A percentile compares a stretch with the other conserved stretches of the same genome.
Evolutionary conservation across 64 coral and sea anemone genomes (phyloP).

Genomic region (Astreopora myriophthalma): DNA sequence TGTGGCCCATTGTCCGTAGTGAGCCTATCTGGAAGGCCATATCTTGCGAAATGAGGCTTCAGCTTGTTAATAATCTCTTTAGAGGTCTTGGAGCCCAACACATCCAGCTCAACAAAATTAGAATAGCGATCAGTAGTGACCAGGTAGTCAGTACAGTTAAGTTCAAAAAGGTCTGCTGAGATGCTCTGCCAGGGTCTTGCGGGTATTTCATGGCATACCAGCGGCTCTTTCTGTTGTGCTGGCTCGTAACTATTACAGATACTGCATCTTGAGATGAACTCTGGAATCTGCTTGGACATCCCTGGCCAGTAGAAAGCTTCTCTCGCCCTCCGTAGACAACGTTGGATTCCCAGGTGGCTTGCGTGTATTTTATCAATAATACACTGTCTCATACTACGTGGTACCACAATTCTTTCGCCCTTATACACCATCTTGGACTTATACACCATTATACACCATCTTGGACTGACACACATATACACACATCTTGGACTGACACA

Average conservation of each 20-base stretch:
- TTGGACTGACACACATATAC: no score
- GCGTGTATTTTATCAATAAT: conserved; percentile 53
- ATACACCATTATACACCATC: no score
- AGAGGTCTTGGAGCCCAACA: conserved; percentile 14
- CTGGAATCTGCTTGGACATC: conserved; percentile 45
- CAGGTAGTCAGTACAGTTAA: conserved; percentile 5
- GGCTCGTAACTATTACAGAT: conserved; percentile 6
- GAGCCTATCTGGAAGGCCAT: conserved; percentile 22
- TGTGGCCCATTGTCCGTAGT: conserved; percentile 47
- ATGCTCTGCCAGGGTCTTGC: conserved; percentile 65
- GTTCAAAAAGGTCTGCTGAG: conserved; percentile 40
- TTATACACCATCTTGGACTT: conserved; percentile 24
- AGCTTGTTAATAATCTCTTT: conserved; percentile 21
- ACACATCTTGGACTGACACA: no score
- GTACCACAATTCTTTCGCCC: conserved; percentile 41
- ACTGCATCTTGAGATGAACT: conserved; percentile 41
- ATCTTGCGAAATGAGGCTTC: conserved; percentile 45
- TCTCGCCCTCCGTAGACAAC: conserved; percentile 41
- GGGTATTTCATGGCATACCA: conserved; percentile 49
- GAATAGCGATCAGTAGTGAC: conserved; percentile 36
- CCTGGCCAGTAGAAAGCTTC: conserved; percentile 62
- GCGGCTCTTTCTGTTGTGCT: conserved; percentile 20
- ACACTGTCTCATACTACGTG: neutral
- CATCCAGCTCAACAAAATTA: conserved; percentile 34
- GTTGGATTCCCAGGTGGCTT: conserved; percentile 66